These are phyloP conservation scores for Aphidius ervi DNA, from an alignment of 1,140 invertebrate species.

Conservation along the genomic window DNA sequence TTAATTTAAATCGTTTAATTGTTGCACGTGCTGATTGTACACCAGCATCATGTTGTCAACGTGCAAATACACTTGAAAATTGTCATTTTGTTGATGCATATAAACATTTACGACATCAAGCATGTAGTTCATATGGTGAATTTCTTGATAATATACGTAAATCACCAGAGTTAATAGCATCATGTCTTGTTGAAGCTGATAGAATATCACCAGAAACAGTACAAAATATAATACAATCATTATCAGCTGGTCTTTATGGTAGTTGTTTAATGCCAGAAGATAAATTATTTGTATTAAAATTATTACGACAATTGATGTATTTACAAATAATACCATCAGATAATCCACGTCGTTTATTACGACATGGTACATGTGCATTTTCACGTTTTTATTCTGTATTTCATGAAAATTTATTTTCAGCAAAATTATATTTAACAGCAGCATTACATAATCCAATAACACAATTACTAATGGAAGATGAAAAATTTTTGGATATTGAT, in stretches of 20 bases:
- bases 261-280: slow-evolving; percentile 79
- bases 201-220: slow-evolving; percentile 60
- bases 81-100: slow-evolving; percentile 84
- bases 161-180: slow-evolving; percentile 75
- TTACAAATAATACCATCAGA: slow-evolving; percentile 76
- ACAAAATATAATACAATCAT: slow-evolving; percentile 64
- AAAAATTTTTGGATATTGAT: slow-evolving; percentile 89
- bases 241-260: slow-evolving; percentile 80
- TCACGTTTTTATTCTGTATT: slow-evolving; percentile 84
- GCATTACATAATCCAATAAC: slow-evolving; percentile 89
- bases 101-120: slow-evolving; percentile 78
- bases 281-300: slow-evolving; percentile 70
- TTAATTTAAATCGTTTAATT: slow-evolving; percentile 78
- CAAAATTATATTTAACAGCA: slow-evolving; percentile 88
- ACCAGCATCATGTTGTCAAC: slow-evolving; percentile 69
- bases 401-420: slow-evolving; percentile 85
- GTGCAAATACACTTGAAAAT: slow-evolving; percentile 72
- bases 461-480: slow-evolving; percentile 88
- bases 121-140: slow-evolving; percentile 72
- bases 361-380: slow-evolving; percentile 84
- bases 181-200: slow-evolving; percentile 77
- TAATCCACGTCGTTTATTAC: slow-evolving; percentile 80
- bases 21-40: slow-evolving; percentile 69
- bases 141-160: slow-evolving; percentile 73
- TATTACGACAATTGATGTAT: slow-evolving; percentile 78